phyloP scores from a whole-genome alignment of 53 echinoderm and acorn worm genomes.

The Temnopleurus reevesii region DNA sequence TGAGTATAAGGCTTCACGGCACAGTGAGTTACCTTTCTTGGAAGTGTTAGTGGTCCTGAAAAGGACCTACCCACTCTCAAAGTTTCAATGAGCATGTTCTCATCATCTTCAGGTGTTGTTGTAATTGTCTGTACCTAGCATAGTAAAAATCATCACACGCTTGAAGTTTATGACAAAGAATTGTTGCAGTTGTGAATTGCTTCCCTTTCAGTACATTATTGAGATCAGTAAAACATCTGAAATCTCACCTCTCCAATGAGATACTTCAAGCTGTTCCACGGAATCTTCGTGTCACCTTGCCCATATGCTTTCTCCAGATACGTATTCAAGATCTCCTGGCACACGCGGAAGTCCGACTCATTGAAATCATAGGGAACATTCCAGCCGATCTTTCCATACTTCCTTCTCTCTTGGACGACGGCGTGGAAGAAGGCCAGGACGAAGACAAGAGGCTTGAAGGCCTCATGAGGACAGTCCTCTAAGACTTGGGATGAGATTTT shows the following conservation, averaged over 20 bases:
- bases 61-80: too few relatives aligned
- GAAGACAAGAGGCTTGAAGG: conserved; percentile 97
- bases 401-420: conserved; percentile 94
- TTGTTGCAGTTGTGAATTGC: too few relatives aligned
- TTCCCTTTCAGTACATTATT: too few relatives aligned
- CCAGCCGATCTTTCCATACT: conserved; percentile 99
- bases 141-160: too few relatives aligned
- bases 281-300: conserved; percentile 95
- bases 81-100: too few relatives aligned
- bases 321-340: conserved; percentile 91
- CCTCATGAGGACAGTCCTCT: conserved; percentile 91
- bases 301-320: conserved; percentile 89
- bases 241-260: conserved; percentile 92
- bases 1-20: too few relatives aligned
- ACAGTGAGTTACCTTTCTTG: too few relatives aligned
- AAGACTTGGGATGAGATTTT: conserved; percentile 92
- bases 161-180: too few relatives aligned
- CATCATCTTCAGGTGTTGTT: too few relatives aligned
- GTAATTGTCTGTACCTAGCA: too few relatives aligned
- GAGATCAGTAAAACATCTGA: too few relatives aligned
- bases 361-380: conserved; percentile 99
- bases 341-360: conserved; percentile 97
- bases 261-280: conserved; percentile 98
- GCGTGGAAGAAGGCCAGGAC: conserved; percentile 98
- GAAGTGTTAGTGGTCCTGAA: too few relatives aligned